These are phyloP conservation scores for Sceloporus tristichus DNA, from an alignment of 2,113 vertebrate species.

Conservation along the genomic window DNA sequence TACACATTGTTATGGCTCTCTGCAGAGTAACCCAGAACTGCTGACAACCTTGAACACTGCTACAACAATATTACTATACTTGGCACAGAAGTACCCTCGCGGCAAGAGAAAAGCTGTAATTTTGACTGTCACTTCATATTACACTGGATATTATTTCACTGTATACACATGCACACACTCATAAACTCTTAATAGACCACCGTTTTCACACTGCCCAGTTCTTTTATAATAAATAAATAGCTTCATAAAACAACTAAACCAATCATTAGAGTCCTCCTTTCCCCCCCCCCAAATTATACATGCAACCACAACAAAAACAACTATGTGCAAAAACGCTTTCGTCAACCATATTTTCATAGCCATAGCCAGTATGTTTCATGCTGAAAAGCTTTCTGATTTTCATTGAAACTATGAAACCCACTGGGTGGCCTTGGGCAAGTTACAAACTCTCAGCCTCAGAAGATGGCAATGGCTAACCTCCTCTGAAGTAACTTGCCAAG, in stretches of 20 bases:
- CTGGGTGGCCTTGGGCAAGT: no score
- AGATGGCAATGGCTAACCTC: no score
- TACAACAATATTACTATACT: slow-evolving; percentile 90
- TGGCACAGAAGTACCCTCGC: slow-evolving; percentile 86
- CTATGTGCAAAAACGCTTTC: slow-evolving; percentile 45
- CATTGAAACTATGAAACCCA: slow-evolving; percentile 30
- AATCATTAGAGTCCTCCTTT: slow-evolving; percentile 58
- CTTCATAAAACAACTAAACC: slow-evolving; percentile 73
- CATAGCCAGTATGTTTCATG: slow-evolving; percentile 22
- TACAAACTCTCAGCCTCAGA: no score
- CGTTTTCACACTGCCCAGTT: slow-evolving; percentile 75
- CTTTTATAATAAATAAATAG: slow-evolving; percentile 82
- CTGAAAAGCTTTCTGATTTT: slow-evolving; percentile 26
- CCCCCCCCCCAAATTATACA: slow-evolving; percentile 20
- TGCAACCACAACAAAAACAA: slow-evolving; percentile 59
- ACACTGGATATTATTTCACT: slow-evolving; percentile 88
- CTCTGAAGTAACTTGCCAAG: no score
- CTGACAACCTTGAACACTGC: slow-evolving; percentile 88
- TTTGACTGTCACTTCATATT: slow-evolving; percentile 92
- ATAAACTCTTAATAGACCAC: slow-evolving; percentile 85
- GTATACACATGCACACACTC: slow-evolving; percentile 79
- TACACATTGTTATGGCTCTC: slow-evolving; percentile 88
- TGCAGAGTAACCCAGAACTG: slow-evolving; percentile 87
- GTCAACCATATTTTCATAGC: slow-evolving; percentile 53
- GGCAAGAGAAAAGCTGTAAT: slow-evolving; percentile 88